phyloP scores from a whole-genome alignment of 2,888 invertebrate genomes.

The Macrosoma leucophasiata region DNA sequence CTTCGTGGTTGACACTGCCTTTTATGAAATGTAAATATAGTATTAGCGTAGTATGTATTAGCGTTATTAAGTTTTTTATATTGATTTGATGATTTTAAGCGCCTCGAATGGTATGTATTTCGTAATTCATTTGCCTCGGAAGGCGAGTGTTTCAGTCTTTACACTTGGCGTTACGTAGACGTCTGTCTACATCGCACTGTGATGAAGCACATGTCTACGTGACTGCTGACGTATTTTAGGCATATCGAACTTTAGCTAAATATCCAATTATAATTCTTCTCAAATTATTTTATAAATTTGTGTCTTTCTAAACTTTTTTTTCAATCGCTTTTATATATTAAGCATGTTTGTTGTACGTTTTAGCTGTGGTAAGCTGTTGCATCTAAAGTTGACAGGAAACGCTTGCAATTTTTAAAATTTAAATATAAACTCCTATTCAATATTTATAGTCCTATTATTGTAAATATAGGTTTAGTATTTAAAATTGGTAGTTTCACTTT shows the following conservation, averaged over 20 bases:
- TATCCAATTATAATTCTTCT: conserved; percentile 1
- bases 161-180: conserved; percentile 54
- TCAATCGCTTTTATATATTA: conserved; percentile 28
- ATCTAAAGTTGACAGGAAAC: conserved; percentile 44
- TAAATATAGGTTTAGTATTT: conserved; percentile 72
- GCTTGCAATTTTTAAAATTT: conserved; percentile 58
- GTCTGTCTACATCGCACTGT: conserved; percentile 67
- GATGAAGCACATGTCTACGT: conserved; percentile 73
- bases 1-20: conserved; percentile 70
- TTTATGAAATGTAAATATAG: conserved; percentile 67
- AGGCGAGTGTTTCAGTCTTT: too few species aligned
- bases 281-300: conserved; percentile 1
- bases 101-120: too few species aligned
- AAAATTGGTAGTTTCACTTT: conserved; percentile 64
- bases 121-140: too few species aligned
- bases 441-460: conserved; percentile 58
- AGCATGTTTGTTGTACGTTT: conserved; percentile 3
- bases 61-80: too few species aligned
- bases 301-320: conserved; percentile 18
- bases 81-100: too few species aligned
- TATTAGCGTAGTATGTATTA: conserved; percentile 25
- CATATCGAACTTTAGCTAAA: neutral
- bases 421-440: conserved; percentile 34
- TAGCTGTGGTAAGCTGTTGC: conserved; percentile 40
- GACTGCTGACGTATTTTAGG: conserved; percentile 36